Percentiles rank a stretch among this genome's conserved stretches.
Conservation (phyloP, 2,797 vertebrate genomes). For the Pseudotriccus pelzelni region DNA sequence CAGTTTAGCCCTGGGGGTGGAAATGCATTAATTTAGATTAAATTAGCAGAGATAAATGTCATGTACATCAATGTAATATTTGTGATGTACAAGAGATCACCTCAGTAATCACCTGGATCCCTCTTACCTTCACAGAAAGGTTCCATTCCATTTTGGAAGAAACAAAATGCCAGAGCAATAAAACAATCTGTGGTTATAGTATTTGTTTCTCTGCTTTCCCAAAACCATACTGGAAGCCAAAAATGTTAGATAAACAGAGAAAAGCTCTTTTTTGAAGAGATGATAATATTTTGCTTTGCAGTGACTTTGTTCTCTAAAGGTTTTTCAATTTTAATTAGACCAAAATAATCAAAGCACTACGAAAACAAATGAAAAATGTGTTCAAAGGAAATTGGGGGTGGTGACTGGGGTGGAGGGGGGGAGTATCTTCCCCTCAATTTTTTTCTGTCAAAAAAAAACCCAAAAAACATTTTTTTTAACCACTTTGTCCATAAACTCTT, state of each 20-base stretch:
- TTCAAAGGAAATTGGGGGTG: neutral
- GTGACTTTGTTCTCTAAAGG: neutral
- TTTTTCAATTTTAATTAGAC: neutral
- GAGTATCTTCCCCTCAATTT: neutral
- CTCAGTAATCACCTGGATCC: neutral
- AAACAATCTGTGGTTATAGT: neutral
- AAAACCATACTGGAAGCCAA: neutral
- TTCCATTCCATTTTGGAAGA: neutral
- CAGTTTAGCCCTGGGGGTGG: neutral
- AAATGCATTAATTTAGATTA: neutral
- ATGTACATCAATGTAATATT: neutral
- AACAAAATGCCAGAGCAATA: neutral
- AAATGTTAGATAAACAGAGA: neutral
- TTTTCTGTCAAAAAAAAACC: neutral
- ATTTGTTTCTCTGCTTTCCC: neutral
- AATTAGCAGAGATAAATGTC: neutral
- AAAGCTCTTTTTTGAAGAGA: neutral
- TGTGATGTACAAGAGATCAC: neutral
- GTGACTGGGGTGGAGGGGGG: no score
- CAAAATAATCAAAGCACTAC: neutral
- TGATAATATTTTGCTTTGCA: neutral
- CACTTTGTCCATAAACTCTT: neutral
- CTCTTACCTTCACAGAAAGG: neutral
- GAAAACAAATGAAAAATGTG: neutral
- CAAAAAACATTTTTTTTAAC: neutral